These are phyloP conservation scores for Colostygia pectinataria DNA, from an alignment of 2,888 invertebrate species.

Conservation along the genomic window DNA sequence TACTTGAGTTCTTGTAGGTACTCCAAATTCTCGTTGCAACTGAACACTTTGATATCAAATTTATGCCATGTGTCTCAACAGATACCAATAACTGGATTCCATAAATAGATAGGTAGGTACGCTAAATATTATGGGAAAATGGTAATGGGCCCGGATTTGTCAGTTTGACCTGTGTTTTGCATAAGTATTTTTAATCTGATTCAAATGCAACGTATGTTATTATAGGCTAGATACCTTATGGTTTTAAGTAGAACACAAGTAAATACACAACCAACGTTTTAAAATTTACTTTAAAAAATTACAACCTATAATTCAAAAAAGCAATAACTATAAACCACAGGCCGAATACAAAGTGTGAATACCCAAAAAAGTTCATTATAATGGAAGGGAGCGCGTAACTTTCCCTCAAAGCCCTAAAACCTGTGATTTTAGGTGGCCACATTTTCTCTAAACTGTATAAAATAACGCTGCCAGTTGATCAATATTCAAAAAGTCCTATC, in stretches of 20 bases:
- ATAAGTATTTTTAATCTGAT: not conserved
- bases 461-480: conserved; percentile 53
- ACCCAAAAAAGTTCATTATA: conserved; percentile 30
- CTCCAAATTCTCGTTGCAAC: too few relatives aligned
- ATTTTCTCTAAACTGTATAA: conserved; percentile 43
- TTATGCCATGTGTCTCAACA: conserved; percentile 12
- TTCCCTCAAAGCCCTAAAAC: conserved; percentile 54
- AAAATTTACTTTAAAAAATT: conserved; percentile 26
- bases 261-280: conserved; percentile 22
- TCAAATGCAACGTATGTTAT: too few relatives aligned
- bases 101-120: conserved; percentile 6
- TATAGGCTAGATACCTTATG: too few relatives aligned
- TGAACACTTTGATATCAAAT: not conserved
- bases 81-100: conserved; percentile 16
- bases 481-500: conserved; percentile 72
- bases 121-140: conserved; percentile 14
- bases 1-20: too few relatives aligned
- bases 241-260: conserved; percentile 8
- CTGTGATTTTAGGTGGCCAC: conserved; percentile 45
- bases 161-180: not conserved
- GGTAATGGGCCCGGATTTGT: conserved; percentile 7
- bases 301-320: conserved; percentile 22
- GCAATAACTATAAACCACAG: conserved; percentile 18
- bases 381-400: conserved; percentile 47
- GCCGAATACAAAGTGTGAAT: conserved; percentile 44